These are phyloP conservation scores for Chromobotia macracanthus DNA, from an alignment of 2,797 vertebrate genomes.

Conservation along the genomic window DNA sequence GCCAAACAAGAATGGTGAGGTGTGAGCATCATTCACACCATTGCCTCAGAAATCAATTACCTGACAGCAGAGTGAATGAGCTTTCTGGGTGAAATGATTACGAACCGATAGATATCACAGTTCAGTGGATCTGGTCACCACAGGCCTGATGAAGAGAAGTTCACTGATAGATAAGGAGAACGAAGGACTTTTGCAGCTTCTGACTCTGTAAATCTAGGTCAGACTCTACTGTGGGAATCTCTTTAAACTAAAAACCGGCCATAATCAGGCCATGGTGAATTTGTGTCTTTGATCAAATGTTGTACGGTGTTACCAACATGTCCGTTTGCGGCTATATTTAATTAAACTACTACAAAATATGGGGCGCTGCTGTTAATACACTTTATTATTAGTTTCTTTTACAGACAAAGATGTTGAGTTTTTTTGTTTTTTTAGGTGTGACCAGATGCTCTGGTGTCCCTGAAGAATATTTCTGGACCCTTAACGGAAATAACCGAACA, in stretches of 20 bases:
- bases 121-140: constrained; percentile 1
- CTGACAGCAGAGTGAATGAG: neutral
- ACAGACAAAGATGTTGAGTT: neutral
- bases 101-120: neutral
- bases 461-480: constrained; percentile 7
- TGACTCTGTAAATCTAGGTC: constrained; percentile 10
- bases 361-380: constrained; percentile 10
- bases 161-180: constrained; percentile 8
- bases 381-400: neutral
- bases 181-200: constrained; percentile 17
- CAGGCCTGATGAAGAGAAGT: constrained; percentile 25
- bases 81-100: constrained; percentile 15
- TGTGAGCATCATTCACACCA: neutral
- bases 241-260: constrained; percentile 37
- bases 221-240: constrained; percentile 23
- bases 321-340: constrained; percentile 24
- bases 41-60: constrained; percentile 13
- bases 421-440: neutral
- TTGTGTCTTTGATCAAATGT: constrained; percentile 17
- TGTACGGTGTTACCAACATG: constrained; percentile 11
- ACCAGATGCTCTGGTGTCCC: constrained; percentile 1
- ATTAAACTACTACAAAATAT: constrained; percentile 24
- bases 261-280: constrained; percentile 31
- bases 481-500: constrained; percentile 19
- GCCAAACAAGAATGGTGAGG: neutral